Percentiles rank a stretch among this genome's conserved stretches.
phyloP scores from a whole-genome alignment of 2,888 invertebrate species.

The Bhutanitis thaidina region DNA sequence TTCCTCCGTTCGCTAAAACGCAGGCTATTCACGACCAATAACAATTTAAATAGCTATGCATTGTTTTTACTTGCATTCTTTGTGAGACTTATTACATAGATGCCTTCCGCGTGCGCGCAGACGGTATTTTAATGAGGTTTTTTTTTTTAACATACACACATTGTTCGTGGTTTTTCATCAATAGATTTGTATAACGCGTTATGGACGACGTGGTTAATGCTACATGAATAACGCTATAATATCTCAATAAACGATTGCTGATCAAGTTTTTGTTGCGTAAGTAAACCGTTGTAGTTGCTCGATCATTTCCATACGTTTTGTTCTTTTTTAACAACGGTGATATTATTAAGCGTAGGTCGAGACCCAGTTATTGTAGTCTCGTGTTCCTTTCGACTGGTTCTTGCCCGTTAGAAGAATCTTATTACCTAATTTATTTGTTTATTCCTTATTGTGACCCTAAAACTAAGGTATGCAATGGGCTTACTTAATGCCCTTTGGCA shows the following conservation, averaged over 20 bases:
- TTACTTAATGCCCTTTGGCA: too few relatives aligned
- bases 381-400: too few relatives aligned
- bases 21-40: constrained; percentile 13
- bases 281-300: not conserved
- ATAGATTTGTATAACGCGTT: constrained; percentile 27
- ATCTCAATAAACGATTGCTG: not conserved
- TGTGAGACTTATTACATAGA: constrained; percentile 24
- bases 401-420: too few relatives aligned
- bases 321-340: too few relatives aligned
- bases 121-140: constrained; percentile 50
- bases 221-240: too few relatives aligned
- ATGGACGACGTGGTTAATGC: too few relatives aligned
- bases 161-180: constrained; percentile 28
- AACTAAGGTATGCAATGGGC: too few relatives aligned
- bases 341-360: too few relatives aligned
- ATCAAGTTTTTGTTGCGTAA: not conserved
- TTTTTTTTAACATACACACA: constrained; percentile 37
- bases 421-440: too few relatives aligned
- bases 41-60: constrained; percentile 18
- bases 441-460: too few relatives aligned
- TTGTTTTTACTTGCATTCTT: constrained; percentile 38
- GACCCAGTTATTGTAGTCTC: too few relatives aligned
- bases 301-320: too few relatives aligned
- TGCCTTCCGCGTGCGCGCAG: constrained; percentile 39
- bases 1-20: constrained; percentile 9